Evolutionary conservation across 2,113 vertebrate genomes (phyloP).

Genomic region (Sisor rabdophorus): DNA sequence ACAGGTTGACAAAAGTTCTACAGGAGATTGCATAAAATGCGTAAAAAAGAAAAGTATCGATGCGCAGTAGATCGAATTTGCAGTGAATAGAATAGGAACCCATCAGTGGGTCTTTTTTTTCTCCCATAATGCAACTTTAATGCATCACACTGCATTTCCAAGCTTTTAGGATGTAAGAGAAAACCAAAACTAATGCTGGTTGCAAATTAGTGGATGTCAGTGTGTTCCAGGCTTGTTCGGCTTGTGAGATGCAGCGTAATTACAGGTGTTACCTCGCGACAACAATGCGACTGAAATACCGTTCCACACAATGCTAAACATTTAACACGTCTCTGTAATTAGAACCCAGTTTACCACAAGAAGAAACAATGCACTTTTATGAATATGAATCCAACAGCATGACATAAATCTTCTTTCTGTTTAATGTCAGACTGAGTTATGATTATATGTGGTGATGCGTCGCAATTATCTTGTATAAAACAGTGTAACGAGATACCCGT

Average conservation of each 20-base stretch:
- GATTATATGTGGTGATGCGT: constrained; percentile 38
- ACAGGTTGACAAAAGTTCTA: constrained; percentile 60
- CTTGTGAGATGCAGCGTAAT: constrained; percentile 43
- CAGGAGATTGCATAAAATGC: constrained; percentile 21
- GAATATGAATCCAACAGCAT: constrained; percentile 26
- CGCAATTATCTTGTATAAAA: constrained; percentile 36
- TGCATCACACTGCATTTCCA: not conserved
- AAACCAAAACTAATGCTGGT: constrained; percentile 17
- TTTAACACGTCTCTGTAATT: constrained; percentile 50
- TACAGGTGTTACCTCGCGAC: constrained; percentile 39
- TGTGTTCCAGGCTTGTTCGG: constrained; percentile 10
- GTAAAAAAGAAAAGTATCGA: not conserved
- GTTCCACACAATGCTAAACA: constrained; percentile 37
- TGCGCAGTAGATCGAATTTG: not conserved
- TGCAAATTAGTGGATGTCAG: constrained; percentile 43
- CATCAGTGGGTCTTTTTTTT: not conserved
- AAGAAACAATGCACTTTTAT: constrained; percentile 41
- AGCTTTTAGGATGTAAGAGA: constrained; percentile 25
- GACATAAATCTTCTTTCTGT: constrained; percentile 14
- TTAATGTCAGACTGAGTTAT: constrained; percentile 36
- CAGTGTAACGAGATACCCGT: constrained; percentile 4
- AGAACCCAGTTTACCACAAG: constrained; percentile 31
- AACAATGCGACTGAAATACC: constrained; percentile 42
- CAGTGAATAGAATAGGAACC: not conserved
- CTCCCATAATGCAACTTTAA: not conserved